These are phyloP conservation scores for Ammodytes marinus DNA, from an alignment of 2,113 vertebrate species.

Conservation along the genomic window DNA sequence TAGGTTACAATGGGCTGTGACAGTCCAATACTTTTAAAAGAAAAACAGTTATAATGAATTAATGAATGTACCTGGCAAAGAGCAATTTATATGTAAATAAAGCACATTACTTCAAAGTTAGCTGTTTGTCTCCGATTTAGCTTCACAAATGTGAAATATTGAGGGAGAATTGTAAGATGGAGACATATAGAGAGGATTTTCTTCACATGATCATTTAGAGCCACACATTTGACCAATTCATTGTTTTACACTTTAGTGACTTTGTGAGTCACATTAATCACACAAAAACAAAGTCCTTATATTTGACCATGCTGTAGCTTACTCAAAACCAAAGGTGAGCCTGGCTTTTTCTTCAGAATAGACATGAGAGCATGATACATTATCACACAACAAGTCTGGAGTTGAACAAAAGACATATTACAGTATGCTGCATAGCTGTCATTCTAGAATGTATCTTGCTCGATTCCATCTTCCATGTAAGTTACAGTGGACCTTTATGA, in stretches of 20 bases:
- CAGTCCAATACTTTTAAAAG: background rate
- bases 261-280: background rate
- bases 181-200: background rate
- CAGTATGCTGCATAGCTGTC: background rate
- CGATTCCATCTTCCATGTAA: background rate
- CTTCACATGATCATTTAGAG: background rate
- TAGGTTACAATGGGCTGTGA: background rate
- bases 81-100: background rate
- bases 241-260: background rate
- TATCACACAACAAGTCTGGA: background rate
- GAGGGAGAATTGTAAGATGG: background rate
- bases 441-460: background rate
- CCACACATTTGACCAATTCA: background rate
- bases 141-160: background rate
- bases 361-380: background rate
- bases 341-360: background rate
- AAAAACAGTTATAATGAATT: background rate
- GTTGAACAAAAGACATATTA: background rate
- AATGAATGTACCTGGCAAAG: background rate
- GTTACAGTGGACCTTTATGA: background rate
- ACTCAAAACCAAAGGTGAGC: background rate
- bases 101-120: background rate
- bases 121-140: background rate
- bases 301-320: background rate
- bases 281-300: background rate